phyloP scores from a whole-genome alignment of 35 echinoderm and acorn worm genomes.

The Amphiura filiformis region DNA sequence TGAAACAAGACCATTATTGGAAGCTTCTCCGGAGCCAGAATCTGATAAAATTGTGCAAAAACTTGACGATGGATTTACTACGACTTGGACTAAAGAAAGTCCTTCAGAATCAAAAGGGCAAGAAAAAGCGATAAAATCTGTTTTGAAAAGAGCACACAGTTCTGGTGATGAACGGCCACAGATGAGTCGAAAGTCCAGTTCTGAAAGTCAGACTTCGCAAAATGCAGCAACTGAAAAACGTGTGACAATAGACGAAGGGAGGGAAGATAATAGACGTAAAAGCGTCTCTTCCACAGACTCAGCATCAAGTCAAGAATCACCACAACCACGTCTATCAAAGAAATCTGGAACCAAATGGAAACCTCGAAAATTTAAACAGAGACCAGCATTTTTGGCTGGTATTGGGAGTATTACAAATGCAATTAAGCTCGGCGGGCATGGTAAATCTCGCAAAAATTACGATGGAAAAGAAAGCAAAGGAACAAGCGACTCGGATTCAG shows the following conservation, averaged over 20 bases:
- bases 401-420: conserved; percentile 54
- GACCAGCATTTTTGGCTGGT: conserved; percentile 46
- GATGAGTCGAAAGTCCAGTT: conserved; percentile 40
- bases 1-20: conserved; percentile 52
- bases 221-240: conserved; percentile 10
- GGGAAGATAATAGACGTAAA: background rate
- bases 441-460: background rate
- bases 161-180: conserved; percentile 42
- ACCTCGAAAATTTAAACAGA: conserved; percentile 49
- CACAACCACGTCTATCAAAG: conserved; percentile 52
- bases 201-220: conserved; percentile 31
- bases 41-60: conserved; percentile 75
- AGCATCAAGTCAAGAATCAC: conserved; percentile 17
- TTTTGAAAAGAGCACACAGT: conserved; percentile 34
- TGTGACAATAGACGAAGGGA: conserved; percentile 38
- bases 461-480: background rate
- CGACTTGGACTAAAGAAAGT: conserved; percentile 82
- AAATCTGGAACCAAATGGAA: conserved; percentile 50
- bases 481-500: conserved; percentile 15
- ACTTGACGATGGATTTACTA: conserved; percentile 82
- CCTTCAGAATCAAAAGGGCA: background rate
- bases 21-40: conserved; percentile 38
- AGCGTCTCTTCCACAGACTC: conserved; percentile 56
- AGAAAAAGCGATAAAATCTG: conserved; percentile 32
- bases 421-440: conserved; percentile 37